These are phyloP conservation scores for Phenganax subtilis DNA, from an alignment of 92 coral and sea anemone genomes.

Conservation along the genomic window DNA sequence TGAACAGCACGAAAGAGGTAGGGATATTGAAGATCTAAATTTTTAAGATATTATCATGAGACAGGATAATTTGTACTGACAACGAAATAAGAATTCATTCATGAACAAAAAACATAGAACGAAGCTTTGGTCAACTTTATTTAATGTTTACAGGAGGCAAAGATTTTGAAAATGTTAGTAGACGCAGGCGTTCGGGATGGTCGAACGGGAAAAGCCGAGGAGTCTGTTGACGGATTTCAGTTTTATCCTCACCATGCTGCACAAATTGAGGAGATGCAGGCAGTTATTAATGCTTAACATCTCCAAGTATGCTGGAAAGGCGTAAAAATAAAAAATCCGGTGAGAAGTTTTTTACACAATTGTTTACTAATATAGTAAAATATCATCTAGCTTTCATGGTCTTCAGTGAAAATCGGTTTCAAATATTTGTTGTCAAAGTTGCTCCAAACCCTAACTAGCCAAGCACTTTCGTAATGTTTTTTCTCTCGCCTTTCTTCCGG, in stretches of 20 bases:
- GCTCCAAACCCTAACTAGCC: constrained; percentile 92
- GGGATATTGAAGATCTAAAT: neutral
- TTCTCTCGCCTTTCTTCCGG: constrained; percentile 88
- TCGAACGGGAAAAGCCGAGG: constrained; percentile 36
- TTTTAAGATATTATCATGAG: too few species aligned
- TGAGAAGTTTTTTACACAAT: neutral
- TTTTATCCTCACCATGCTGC: constrained; percentile 66
- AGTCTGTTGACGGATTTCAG: constrained; percentile 75
- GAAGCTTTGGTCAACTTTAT: too few species aligned
- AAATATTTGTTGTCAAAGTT: constrained; percentile 83
- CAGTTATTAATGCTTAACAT: constrained; percentile 16
- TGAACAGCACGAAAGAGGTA: constrained; percentile 51
- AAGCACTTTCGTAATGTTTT: constrained; percentile 87
- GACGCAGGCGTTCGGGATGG: constrained; percentile 74
- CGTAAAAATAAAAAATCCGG: neutral
- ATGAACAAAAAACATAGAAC: too few species aligned
- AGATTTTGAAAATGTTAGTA: constrained; percentile 49
- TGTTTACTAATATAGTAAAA: neutral
- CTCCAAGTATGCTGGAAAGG: neutral
- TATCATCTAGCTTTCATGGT: constrained; percentile 48
- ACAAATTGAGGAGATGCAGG: constrained; percentile 48
- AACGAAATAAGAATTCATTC: neutral
- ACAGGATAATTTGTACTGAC: too few species aligned
- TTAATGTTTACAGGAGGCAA: constrained; percentile 56
- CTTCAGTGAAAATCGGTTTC: constrained; percentile 92